phyloP scores from a whole-genome alignment of 2,113 vertebrate genomes.

The Andinoacara biseriatus region DNA sequence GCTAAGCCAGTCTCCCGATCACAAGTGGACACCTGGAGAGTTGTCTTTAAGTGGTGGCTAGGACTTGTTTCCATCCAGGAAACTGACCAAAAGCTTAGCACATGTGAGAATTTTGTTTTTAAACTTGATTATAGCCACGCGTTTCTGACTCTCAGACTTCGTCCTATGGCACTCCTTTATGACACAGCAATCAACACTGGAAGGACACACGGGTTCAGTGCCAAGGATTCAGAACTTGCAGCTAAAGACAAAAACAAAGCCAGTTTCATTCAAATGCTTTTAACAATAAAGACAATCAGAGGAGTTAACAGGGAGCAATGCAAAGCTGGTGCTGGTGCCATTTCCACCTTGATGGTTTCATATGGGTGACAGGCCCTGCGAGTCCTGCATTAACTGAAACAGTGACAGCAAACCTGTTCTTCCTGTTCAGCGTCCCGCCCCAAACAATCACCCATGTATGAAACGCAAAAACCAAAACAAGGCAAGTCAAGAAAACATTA shows the following conservation, averaged over 20 bases:
- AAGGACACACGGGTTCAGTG: background rate
- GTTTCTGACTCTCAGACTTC: background rate
- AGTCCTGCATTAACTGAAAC: background rate
- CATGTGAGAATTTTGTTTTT: background rate
- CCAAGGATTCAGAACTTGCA: background rate
- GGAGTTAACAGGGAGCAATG: background rate
- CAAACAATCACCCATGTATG: slow-evolving; percentile 37
- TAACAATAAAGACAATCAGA: background rate
- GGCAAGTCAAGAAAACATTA: slow-evolving; percentile 39
- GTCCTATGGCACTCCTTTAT: slow-evolving; percentile 9
- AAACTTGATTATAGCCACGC: background rate
- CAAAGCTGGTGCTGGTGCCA: background rate
- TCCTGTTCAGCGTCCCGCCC: slow-evolving; percentile 49
- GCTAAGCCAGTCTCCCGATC: background rate
- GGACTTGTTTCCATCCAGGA: slow-evolving; percentile 11
- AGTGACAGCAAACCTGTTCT: slow-evolving; percentile 68
- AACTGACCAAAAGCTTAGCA: background rate
- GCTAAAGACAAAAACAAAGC: background rate
- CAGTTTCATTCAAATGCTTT: background rate
- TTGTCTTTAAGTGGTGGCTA: background rate
- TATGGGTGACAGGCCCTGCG: background rate
- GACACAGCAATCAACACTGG: background rate
- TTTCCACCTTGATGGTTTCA: background rate
- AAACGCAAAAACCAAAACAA: slow-evolving; percentile 42
- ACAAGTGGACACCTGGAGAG: background rate